A percentile compares a stretch with the other conserved stretches of the same genome.
Conservation (phyloP, 1,140 invertebrate species). For the Dinothrombium tinctorium region DNA sequence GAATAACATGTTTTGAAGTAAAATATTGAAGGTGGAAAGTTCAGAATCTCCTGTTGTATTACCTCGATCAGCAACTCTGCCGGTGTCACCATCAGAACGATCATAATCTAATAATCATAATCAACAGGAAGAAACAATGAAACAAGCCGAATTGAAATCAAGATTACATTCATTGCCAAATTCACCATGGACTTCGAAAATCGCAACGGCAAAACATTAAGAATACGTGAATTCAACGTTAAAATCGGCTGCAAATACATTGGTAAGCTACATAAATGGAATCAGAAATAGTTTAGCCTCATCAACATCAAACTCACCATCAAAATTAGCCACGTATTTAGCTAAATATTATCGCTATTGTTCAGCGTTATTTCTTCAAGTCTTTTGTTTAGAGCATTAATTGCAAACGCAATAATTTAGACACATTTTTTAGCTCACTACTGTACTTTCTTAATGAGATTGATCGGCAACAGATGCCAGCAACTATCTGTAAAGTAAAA, state of each 20-base stretch:
- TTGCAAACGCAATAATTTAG: too few relatives aligned
- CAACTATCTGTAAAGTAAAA: too few relatives aligned
- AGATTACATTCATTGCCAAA: not conserved
- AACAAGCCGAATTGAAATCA: not conserved
- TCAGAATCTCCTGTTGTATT: not conserved
- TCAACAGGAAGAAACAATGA: not conserved
- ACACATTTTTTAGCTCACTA: too few relatives aligned
- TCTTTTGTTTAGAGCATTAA: too few relatives aligned
- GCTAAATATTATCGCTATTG: too few relatives aligned
- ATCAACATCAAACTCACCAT: conserved; percentile 7
- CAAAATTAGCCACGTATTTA: not conserved
- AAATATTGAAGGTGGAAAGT: not conserved
- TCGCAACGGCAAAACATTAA: conserved; percentile 1
- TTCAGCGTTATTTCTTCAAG: too few relatives aligned
- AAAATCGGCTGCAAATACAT: conserved; percentile 7
- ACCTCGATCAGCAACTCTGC: conserved; percentile 12
- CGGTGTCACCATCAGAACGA: not conserved
- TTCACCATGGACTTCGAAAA: conserved; percentile 6
- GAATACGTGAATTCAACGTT: conserved; percentile 9
- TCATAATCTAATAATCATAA: not conserved
- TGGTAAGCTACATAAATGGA: conserved; percentile 5
- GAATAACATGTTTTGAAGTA: not conserved
- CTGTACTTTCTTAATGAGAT: too few relatives aligned
- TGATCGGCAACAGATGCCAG: too few relatives aligned
- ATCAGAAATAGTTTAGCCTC: conserved; percentile 7